A percentile compares a stretch with the other conserved stretches of the same genome.
phyloP scores from a whole-genome alignment of 37 sponge, comb jelly and placozoan species.

The Beroe forskalii region DNA sequence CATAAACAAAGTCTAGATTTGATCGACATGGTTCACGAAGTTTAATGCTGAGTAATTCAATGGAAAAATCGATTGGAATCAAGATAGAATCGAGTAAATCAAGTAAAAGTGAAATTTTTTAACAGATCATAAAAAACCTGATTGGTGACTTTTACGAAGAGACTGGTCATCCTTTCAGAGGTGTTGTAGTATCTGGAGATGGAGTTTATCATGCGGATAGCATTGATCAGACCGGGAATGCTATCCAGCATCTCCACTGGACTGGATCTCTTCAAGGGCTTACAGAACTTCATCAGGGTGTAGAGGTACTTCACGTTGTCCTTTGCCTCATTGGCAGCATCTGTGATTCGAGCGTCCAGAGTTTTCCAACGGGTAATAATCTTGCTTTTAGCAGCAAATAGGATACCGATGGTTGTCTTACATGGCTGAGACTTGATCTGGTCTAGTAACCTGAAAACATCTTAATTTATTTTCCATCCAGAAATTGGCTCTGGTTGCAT shows the following conservation, averaged over 20 bases:
- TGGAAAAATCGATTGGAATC: too few species aligned
- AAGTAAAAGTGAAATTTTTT: too few species aligned
- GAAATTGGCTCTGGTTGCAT: too few species aligned
- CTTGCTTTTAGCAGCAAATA: conserved; percentile 94
- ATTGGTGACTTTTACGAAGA: conserved; percentile 85
- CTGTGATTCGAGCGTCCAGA: conserved; percentile 91
- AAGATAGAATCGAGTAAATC: too few species aligned
- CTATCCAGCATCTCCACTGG: conserved; percentile 94
- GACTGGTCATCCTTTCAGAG: conserved; percentile 95
- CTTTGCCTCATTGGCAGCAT: conserved; percentile 94
- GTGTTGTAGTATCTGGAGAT: conserved; percentile 99
- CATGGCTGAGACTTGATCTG: conserved; percentile 82
- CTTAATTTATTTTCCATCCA: too few species aligned
- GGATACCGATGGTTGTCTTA: conserved; percentile 77
- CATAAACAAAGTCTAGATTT: too few species aligned
- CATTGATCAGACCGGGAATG: conserved; percentile 97
- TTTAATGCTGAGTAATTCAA: too few species aligned
- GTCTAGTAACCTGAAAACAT: conserved; percentile 77
- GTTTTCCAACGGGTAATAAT: conserved; percentile 84
- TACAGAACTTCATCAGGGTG: conserved; percentile 92
- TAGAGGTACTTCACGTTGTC: conserved; percentile 99
- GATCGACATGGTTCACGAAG: too few species aligned
- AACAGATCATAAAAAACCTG: conserved; percentile 11
- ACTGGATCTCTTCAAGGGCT: conserved; percentile 95
- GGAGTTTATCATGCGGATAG: conserved; percentile 98